phyloP scores from a whole-genome alignment of 2,888 invertebrate species.

The Linyphia triangularis region DNA sequence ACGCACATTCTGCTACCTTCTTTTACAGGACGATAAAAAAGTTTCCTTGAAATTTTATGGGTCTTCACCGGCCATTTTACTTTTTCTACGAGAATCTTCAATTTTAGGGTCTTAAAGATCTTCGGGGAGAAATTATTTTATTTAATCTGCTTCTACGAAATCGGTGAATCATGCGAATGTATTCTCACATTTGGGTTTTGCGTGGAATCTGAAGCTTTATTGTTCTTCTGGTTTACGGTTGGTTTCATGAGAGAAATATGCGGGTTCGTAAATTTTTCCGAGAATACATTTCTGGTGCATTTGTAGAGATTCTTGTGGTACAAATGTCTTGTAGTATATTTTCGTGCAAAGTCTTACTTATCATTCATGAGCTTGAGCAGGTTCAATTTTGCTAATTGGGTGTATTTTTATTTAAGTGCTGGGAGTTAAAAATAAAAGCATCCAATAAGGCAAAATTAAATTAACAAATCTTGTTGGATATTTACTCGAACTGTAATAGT shows the following conservation, averaged over 20 bases:
- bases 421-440: background rate
- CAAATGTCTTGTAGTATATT: no score
- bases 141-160: background rate
- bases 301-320: no score
- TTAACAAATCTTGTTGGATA: background rate
- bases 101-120: background rate
- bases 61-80: constrained; percentile 26
- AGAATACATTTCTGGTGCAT: no score
- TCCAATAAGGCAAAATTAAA: background rate
- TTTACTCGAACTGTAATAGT: background rate
- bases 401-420: background rate
- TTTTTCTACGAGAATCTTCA: constrained; percentile 9
- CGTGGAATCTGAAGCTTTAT: background rate
- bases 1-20: background rate
- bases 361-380: no score
- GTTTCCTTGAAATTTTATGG: constrained; percentile 38
- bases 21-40: constrained; percentile 36
- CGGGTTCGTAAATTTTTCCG: background rate
- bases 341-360: no score
- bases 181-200: background rate
- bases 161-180: constrained; percentile 3
- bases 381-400: background rate
- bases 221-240: background rate
- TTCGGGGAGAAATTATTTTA: constrained; percentile 5
- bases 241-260: background rate